phyloP scores from a whole-genome alignment of 1,140 invertebrate genomes.

The Idris sp. region DNA sequence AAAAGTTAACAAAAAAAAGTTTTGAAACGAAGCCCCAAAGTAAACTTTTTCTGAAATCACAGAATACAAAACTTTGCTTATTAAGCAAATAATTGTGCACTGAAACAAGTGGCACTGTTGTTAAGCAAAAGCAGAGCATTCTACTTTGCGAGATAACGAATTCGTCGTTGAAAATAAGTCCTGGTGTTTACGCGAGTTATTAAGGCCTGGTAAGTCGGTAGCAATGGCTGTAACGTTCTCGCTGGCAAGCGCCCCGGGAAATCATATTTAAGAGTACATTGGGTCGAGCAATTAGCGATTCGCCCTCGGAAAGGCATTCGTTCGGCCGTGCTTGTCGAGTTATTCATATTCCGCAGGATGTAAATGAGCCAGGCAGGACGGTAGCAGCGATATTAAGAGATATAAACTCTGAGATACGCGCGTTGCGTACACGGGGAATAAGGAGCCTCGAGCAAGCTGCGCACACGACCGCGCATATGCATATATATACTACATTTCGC shows the following conservation, averaged over 20 bases:
- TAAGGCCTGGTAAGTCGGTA: slow-evolving; percentile 28
- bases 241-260: slow-evolving; percentile 61
- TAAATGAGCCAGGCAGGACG: slow-evolving; percentile 61
- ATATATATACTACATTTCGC: no score
- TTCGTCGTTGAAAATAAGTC: slow-evolving; percentile 32
- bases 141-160: slow-evolving; percentile 29
- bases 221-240: slow-evolving; percentile 26
- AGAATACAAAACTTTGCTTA: no score
- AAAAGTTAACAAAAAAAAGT: no score
- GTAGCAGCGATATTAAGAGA: slow-evolving; percentile 61
- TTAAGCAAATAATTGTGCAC: no score
- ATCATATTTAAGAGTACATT: slow-evolving; percentile 67
- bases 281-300: slow-evolving; percentile 67
- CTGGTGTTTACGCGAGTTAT: slow-evolving; percentile 31
- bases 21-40: no score
- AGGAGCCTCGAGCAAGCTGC: slow-evolving; percentile 57
- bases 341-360: slow-evolving; percentile 65
- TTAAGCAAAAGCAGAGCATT: no score
- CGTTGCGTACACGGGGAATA: slow-evolving; percentile 49
- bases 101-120: no score
- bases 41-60: no score
- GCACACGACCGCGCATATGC: slow-evolving; percentile 62
- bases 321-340: slow-evolving; percentile 44
- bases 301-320: slow-evolving; percentile 58
- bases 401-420: slow-evolving; percentile 58